Evolutionary conservation across 2,888 invertebrate genomes (phyloP), one percentile per base, ranked within the genome.

Genomic region (Epicampocera succincta): DNA sequence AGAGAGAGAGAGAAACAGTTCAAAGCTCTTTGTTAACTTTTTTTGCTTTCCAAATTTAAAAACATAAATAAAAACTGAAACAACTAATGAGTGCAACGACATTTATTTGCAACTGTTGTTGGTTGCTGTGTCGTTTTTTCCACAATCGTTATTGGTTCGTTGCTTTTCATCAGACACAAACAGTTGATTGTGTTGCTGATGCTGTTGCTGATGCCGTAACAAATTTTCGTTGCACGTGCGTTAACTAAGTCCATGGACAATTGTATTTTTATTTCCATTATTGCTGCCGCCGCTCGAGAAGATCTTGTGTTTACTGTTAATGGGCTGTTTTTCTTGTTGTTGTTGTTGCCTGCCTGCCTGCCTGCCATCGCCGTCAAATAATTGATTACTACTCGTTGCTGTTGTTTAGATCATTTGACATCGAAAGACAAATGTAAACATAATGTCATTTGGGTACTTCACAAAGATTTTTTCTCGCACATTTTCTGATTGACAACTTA

Each of bases 201-300:
- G 68, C 69, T 78, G 60, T 40, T 48, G 68, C 19, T 33, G 61
- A 82, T 77, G 77, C 82, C 77, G 77, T 82, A 78, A 82, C 77
- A 82, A 82, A 78, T 82, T 78, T 82, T 33, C 66, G 82, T 78
- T 82, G 77, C 82, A 82, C 82, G 82, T 82, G 82, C 77, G 82
- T 82, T 78, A 65, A 77, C 61, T 68, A 56, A 63, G 17, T 66
- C 38, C 73, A 63, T 63, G 40, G 33, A 66, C 58, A 56, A 56
- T 71, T 38, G 21, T 50, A 21, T 52, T 29, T 33, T 17, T 25
- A 50, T 19, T 50, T 12, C 6, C 15, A 9, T 48, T 21, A 40
- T 58, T 69, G 48, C 29, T 60, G 54, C n/a, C 61, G 61, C 12
- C n/a, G 52, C n/a, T 63, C 3, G 15, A 19, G 38, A 61, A 54